Evolutionary conservation across 2,113 vertebrate species (phyloP).

Genomic region (Rostratula benghalensis): DNA sequence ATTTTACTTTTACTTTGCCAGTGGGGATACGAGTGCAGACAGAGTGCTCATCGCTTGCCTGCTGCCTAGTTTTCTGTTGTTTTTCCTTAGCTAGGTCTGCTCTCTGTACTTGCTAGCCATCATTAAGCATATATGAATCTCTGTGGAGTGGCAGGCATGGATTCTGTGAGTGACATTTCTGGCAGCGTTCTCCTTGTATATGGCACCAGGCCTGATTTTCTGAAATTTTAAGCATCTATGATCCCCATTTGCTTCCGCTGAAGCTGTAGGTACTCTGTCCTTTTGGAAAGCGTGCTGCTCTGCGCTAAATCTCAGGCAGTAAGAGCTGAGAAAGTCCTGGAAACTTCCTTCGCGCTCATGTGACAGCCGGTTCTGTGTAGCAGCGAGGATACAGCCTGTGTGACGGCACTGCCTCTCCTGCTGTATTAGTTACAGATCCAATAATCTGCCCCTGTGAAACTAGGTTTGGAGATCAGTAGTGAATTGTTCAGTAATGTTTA

Average conservation of each 20-base stretch:
- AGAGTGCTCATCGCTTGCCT: slow-evolving; percentile 32
- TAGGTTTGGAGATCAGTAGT: slow-evolving; percentile 27
- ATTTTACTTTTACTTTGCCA: slow-evolving; percentile 46
- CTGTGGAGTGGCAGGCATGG: slow-evolving; percentile 39
- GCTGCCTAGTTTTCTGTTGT: slow-evolving; percentile 56
- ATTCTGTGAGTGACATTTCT: slow-evolving; percentile 64
- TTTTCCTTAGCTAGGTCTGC: slow-evolving; percentile 59
- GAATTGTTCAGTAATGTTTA: slow-evolving; percentile 57
- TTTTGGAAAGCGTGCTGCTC: slow-evolving; percentile 38
- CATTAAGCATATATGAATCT: slow-evolving; percentile 54
- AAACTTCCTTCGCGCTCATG: slow-evolving; percentile 11
- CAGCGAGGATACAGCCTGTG: neutral
- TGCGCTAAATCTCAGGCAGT: slow-evolving; percentile 32
- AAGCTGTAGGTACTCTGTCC: slow-evolving; percentile 37
- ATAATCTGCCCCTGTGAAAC: slow-evolving; percentile 29
- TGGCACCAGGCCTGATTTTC: slow-evolving; percentile 51
- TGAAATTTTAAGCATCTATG: slow-evolving; percentile 53
- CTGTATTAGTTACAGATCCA: slow-evolving; percentile 18
- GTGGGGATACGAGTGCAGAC: slow-evolving; percentile 37
- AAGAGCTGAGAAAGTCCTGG: slow-evolving; percentile 32
- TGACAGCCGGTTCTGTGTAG: neutral
- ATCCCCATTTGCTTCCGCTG: slow-evolving; percentile 33
- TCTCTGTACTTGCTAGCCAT: slow-evolving; percentile 59
- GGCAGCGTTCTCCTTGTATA: slow-evolving; percentile 14
- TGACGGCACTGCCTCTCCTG: neutral